Percentiles rank a stretch among this genome's conserved stretches.
Evolutionary conservation across 2,888 invertebrate species (phyloP).

Genomic region (Campopleginae sp.): DNA sequence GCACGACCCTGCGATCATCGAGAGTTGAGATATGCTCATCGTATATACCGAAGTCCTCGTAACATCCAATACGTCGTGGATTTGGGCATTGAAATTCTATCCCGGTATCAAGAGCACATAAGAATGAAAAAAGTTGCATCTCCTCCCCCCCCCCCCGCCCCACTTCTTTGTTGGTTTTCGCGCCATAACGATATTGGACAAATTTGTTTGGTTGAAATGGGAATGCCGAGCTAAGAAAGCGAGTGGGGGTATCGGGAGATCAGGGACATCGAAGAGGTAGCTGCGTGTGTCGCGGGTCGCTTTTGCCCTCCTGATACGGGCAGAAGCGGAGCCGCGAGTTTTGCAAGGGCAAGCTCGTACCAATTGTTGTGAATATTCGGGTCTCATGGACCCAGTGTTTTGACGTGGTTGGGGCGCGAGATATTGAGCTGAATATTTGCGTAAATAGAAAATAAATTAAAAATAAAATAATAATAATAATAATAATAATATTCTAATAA

Average conservation of each 20-base stretch:
- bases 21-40: no score
- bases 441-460: no score
- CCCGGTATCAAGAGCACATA: neutral
- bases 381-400: no score
- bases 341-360: conserved; percentile 1
- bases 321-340: neutral
- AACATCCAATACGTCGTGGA: neutral
- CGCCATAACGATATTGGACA: no score
- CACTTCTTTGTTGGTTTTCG: neutral
- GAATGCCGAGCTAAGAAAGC: neutral
- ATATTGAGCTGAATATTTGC: no score
- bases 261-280: neutral
- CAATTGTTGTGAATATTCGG: no score
- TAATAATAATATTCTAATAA: no score
- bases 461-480: no score
- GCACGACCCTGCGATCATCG: no score
- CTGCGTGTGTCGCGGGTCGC: no score
- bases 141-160: neutral
- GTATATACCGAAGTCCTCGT: neutral
- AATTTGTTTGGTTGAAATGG: neutral
- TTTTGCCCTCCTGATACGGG: neutral
- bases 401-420: no score
- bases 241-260: neutral
- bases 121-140: neutral
- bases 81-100: conserved; percentile 14